Base-by-base conservation (phyloP, 2,888 invertebrate genomes). In the Tyria jacobaeae region DNA sequence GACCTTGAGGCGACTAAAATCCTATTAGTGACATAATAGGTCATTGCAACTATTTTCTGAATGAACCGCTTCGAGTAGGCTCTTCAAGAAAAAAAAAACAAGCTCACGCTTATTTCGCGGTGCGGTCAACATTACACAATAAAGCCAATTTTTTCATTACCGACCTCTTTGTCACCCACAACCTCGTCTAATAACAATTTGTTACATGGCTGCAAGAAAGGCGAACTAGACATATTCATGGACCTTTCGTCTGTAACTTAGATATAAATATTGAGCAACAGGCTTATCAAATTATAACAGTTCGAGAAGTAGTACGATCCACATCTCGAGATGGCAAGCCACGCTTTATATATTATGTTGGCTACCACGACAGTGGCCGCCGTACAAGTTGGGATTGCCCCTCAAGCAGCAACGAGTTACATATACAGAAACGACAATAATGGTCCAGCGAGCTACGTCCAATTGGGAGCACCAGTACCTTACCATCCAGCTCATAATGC, bases 331-430 rank as follows among this genome's bases (percentile, higher is more conserved):
- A 93, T 92, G 93, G 81, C 75, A 59, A 86, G 83, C 67, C 79
- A 84, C 66, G 82, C 82, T 67, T 65, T 90, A 48, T 80, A 82
- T 66, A 69, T 91, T 62, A 69, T 91, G 66, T 79, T 88, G 44
- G 83, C 82, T 39, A 82, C 81, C 41, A 83, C 86, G 25, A 80
- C 82, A 3, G 85, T 82, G 31, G 73, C 87, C 9, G 81, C 88
- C 74, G 89, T 90, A 24, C 88, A 92, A 84, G 75, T 95, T 81
- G 87, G 81, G 2, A 84, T 83, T 73, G 89, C 91, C 14, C 91
- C 91, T 21, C 92, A 94, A 0, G 92, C 94, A 0, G 95, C 95
- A 0, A 90, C 94, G 3, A 94, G 95, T 53, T 96, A 95, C 84
- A 88, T 94, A 64, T 94, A 94, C 82, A 86, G 93, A 50, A 94